A percentile compares a stretch with the other conserved stretches of the same genome.
These are phyloP conservation scores for Ceyx melanurus DNA, from an alignment of 2,113 vertebrate genomes.

Conservation along the genomic window DNA sequence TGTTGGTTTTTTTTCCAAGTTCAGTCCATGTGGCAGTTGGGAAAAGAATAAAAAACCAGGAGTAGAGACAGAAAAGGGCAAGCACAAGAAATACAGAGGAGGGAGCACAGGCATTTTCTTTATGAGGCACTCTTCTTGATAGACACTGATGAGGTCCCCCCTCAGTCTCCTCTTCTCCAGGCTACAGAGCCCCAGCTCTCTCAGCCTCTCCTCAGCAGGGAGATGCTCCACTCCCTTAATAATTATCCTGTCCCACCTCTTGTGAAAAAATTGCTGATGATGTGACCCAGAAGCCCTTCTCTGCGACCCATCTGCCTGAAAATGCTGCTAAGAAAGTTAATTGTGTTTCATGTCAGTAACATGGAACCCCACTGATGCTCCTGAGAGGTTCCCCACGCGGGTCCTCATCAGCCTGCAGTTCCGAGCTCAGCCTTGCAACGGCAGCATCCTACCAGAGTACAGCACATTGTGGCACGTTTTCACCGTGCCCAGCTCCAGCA, in stretches of 20 bases:
- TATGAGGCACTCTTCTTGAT: background rate
- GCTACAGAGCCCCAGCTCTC: no score
- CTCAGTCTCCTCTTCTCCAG: no score
- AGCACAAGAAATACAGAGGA: background rate
- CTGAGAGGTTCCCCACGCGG: background rate
- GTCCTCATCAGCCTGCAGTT: background rate
- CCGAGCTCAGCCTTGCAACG: background rate
- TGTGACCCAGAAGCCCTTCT: background rate
- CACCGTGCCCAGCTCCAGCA: background rate
- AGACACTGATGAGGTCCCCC: no score
- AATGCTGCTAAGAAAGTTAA: no score
- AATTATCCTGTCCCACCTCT: background rate
- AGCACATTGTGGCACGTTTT: no score
- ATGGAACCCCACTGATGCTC: background rate
- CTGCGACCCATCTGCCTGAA: background rate
- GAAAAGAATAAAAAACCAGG: background rate
- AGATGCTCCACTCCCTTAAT: no score
- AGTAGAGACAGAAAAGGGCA: background rate
- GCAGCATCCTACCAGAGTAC: background rate
- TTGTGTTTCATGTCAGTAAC: rapidly evolving
- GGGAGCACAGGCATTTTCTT: background rate
- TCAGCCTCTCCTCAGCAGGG: no score
- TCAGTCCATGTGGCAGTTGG: background rate
- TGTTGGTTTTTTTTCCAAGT: background rate
- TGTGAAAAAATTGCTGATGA: background rate